These are phyloP conservation scores for Cariama cristata DNA, from an alignment of 2,113 vertebrate species.

Conservation along the genomic window DNA sequence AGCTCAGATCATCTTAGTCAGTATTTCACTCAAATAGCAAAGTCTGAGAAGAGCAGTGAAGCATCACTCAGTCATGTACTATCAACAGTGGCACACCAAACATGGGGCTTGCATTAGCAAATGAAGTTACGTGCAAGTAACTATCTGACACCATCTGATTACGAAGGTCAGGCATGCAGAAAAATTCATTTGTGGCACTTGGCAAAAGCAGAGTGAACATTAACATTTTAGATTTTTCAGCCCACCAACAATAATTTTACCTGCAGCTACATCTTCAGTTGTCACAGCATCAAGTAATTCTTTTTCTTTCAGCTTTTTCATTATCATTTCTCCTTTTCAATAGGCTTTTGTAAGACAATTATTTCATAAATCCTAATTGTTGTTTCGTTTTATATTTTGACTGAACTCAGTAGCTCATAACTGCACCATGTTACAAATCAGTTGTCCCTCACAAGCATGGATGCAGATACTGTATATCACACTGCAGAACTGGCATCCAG, in stretches of 20 bases:
- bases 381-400: neutral
- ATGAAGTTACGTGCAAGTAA: constrained; percentile 33
- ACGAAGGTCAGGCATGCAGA: constrained; percentile 46
- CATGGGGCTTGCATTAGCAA: constrained; percentile 14
- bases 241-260: constrained; percentile 37
- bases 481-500: neutral
- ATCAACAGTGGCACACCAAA: neutral
- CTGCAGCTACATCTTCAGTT: constrained; percentile 7
- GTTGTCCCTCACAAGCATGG: neutral
- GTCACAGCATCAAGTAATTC: neutral
- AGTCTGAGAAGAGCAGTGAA: constrained; percentile 15
- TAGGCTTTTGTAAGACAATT: neutral
- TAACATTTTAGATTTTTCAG: constrained; percentile 36
- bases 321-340: neutral
- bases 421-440: neutral
- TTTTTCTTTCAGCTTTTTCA: constrained; percentile 1
- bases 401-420: neutral
- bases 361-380: neutral
- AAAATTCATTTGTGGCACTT: constrained; percentile 30
- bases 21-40: constrained; percentile 34
- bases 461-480: too few relatives aligned
- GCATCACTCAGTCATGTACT: neutral
- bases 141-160: constrained; percentile 29
- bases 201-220: constrained; percentile 33
- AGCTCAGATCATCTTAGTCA: constrained; percentile 53